phyloP scores from a whole-genome alignment of 2,888 invertebrate species.

The Cordylochernes scorpioides region DNA sequence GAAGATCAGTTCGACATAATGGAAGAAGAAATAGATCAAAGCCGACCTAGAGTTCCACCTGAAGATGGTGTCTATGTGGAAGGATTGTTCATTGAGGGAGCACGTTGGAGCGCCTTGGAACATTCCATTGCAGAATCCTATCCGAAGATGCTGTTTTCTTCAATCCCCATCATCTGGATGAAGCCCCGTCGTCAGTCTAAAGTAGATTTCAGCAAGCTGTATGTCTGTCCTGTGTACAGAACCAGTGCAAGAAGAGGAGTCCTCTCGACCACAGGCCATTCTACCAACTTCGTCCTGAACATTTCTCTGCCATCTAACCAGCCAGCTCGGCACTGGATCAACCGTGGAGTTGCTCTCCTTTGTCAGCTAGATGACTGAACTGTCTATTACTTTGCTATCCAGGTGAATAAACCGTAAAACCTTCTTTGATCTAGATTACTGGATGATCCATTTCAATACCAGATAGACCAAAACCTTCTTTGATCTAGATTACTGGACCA shows the following conservation, averaged over 20 bases:
- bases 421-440: too few relatives aligned
- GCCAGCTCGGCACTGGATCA: conserved; percentile 54
- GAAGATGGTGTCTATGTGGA: conserved; percentile 24
- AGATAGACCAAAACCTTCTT: too few relatives aligned
- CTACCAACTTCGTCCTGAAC: conserved; percentile 69
- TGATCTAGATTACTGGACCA: too few relatives aligned
- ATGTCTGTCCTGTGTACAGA: conserved; percentile 67
- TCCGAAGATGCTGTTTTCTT: not conserved
- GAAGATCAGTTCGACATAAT: too few relatives aligned
- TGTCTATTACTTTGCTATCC: too few relatives aligned
- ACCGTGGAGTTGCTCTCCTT: conserved; percentile 58
- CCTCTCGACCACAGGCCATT: conserved; percentile 73
- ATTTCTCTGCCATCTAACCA: conserved; percentile 42
- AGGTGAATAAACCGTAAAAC: too few relatives aligned
- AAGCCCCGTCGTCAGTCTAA: too few relatives aligned
- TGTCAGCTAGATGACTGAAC: conserved; percentile 37
- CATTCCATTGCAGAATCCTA: not conserved
- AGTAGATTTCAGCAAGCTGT: too few relatives aligned
- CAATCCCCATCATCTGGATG: too few relatives aligned
- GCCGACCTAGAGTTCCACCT: too few relatives aligned
- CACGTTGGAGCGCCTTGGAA: not conserved
- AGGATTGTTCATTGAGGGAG: conserved; percentile 11
- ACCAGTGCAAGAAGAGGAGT: conserved; percentile 60
- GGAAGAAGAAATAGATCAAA: too few relatives aligned
- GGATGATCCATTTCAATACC: too few relatives aligned